Evolutionary conservation across 1,140 invertebrate genomes (phyloP).

Genomic region (Goniozus legneri): DNA sequence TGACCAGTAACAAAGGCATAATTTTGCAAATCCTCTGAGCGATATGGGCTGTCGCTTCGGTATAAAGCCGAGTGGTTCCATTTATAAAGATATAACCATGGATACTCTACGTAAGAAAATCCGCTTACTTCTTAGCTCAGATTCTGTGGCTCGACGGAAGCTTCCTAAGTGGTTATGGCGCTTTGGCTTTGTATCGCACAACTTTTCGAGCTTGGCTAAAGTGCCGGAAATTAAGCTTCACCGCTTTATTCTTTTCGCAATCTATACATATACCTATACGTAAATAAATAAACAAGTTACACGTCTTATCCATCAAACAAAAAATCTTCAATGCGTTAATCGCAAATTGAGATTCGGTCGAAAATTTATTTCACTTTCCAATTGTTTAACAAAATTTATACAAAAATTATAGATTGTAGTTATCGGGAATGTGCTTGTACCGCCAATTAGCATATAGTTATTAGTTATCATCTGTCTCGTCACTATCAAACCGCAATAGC

Average conservation of each 20-base stretch:
- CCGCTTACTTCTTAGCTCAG: conserved; percentile 33
- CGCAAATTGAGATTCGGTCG: too few species aligned
- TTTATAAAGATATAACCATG: conserved; percentile 50
- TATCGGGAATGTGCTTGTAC: too few species aligned
- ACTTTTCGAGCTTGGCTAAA: conserved; percentile 20
- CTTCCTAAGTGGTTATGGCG: conserved; percentile 43
- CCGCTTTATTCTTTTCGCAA: too few species aligned
- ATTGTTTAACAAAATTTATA: too few species aligned
- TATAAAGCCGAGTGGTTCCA: conserved; percentile 34
- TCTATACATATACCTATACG: too few species aligned
- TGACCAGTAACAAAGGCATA: conserved; percentile 27
- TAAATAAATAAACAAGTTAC: too few species aligned
- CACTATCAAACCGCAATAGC: conserved; percentile 35
- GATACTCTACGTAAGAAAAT: conserved; percentile 30
- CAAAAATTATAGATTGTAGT: too few species aligned
- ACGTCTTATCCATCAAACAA: too few species aligned
- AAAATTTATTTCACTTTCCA: too few species aligned
- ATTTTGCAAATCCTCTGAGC: conserved; percentile 43
- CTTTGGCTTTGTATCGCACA: conserved; percentile 31
- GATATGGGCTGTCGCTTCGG: conserved; percentile 23
- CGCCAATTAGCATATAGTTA: too few species aligned
- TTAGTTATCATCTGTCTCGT: conserved; percentile 40
- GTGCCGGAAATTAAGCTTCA: conserved; percentile 21
- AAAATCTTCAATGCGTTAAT: too few species aligned
- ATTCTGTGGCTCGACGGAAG: conserved; percentile 19